These are phyloP conservation scores for Amblyjoppa proteus DNA, from an alignment of 2,888 invertebrate genomes.

Conservation along the genomic window DNA sequence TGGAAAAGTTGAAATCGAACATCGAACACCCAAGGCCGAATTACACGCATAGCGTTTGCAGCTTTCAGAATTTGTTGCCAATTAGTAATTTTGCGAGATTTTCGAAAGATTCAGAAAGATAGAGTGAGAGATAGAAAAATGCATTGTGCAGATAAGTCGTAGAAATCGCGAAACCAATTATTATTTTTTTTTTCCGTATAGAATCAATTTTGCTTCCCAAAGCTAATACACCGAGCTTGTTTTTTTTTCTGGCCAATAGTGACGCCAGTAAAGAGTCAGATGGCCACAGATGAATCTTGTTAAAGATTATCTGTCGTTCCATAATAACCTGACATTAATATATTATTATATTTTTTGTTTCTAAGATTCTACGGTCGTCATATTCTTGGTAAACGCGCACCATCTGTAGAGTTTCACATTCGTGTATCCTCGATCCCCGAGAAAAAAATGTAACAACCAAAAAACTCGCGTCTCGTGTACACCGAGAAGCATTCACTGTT, in stretches of 20 bases:
- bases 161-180: conserved; percentile 22
- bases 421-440: conserved; percentile 16
- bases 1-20: conserved; percentile 33
- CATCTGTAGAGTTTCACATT: conserved; percentile 28
- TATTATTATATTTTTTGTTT: not conserved
- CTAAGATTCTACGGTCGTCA: conserved; percentile 67
- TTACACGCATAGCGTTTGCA: conserved; percentile 50
- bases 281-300: conserved; percentile 31
- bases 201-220: conserved; percentile 38
- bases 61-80: conserved; percentile 51
- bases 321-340: conserved; percentile 21
- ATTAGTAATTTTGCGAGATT: conserved; percentile 56
- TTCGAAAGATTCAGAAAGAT: conserved; percentile 10
- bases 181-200: not conserved
- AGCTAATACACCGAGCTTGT: not conserved
- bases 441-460: conserved; percentile 8
- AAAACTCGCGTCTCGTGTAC: conserved; percentile 40
- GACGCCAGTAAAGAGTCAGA: conserved; percentile 35
- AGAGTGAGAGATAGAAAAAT: conserved; percentile 20
- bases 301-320: conserved; percentile 30
- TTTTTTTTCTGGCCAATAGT: conserved; percentile 28
- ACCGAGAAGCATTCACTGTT: conserved; percentile 57
- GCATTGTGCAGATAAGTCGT: conserved; percentile 33
- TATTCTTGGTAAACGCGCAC: conserved; percentile 71
- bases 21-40: conserved; percentile 60